phyloP scores from a whole-genome alignment of 2,113 vertebrate species.

The Scophthalmus maximus region DNA sequence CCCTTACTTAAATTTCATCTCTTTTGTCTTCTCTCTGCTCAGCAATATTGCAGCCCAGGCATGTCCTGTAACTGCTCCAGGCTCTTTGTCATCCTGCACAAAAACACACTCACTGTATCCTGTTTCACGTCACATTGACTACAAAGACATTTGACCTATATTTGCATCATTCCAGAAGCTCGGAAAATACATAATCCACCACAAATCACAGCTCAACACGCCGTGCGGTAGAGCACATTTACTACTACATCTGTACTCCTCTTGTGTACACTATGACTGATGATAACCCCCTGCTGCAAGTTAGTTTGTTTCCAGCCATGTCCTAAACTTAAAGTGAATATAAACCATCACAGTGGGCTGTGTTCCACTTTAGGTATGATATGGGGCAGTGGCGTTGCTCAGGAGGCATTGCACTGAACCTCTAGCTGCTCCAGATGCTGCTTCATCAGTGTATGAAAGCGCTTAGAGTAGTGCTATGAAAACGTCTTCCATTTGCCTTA shows the following conservation, averaged over 20 bases:
- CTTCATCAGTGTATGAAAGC: no score
- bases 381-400: no score
- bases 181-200: neutral
- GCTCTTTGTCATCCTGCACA: conserved; percentile 12
- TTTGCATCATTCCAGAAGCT: conserved; percentile 27
- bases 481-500: no score
- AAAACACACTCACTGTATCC: neutral
- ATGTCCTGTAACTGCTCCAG: conserved; percentile 19
- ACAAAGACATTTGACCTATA: neutral
- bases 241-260: neutral
- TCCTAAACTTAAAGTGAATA: no score
- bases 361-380: no score
- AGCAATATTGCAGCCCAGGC: conserved; percentile 28
- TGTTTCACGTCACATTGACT: conserved; percentile 6
- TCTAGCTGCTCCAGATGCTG: no score
- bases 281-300: no score
- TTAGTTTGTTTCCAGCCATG: no score
- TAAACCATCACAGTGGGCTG: no score
- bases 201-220: neutral
- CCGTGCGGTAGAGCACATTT: neutral
- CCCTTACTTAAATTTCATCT: conserved; percentile 28
- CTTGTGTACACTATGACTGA: neutral
- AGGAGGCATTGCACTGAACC: no score
- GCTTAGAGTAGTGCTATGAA: no score
- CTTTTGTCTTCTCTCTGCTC: conserved; percentile 22